Percentiles rank a stretch among this genome's conserved stretches.
Conservation (phyloP, 2,888 invertebrate genomes). For the Theretra japonica region DNA sequence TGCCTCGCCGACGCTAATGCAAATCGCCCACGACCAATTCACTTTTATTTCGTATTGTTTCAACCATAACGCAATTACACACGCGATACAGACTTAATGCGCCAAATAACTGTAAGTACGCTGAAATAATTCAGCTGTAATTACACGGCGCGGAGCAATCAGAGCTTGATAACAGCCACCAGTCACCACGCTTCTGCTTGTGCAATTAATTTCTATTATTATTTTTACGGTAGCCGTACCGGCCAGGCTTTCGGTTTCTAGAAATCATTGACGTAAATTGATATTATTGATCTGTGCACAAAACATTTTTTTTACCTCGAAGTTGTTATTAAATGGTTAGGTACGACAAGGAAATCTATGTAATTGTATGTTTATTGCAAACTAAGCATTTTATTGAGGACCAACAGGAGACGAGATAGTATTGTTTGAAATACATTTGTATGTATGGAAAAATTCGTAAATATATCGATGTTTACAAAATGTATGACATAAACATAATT, state of each 20-base stretch:
- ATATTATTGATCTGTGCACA: not conserved
- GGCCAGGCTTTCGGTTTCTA: not conserved
- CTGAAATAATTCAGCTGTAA: constrained; percentile 73
- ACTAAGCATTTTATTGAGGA: too few species aligned
- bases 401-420: too few species aligned
- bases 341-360: too few species aligned
- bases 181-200: constrained; percentile 14
- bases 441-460: too few species aligned
- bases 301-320: not conserved
- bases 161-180: constrained; percentile 23
- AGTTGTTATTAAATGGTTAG: not conserved
- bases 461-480: too few species aligned
- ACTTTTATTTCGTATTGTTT: constrained; percentile 78
- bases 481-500: too few species aligned
- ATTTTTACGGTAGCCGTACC: not conserved
- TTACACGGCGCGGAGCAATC: constrained; percentile 45
- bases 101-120: constrained; percentile 75
- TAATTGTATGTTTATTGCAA: too few species aligned
- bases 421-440: too few species aligned
- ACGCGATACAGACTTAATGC: constrained; percentile 73
- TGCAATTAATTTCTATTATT: constrained; percentile 7
- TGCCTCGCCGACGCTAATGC: constrained; percentile 65
- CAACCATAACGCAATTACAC: constrained; percentile 69
- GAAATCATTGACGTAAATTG: not conserved
- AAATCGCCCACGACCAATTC: constrained; percentile 74